Evolutionary conservation across 2,888 invertebrate species (phyloP).

Genomic region (Hyposoter didymator): DNA sequence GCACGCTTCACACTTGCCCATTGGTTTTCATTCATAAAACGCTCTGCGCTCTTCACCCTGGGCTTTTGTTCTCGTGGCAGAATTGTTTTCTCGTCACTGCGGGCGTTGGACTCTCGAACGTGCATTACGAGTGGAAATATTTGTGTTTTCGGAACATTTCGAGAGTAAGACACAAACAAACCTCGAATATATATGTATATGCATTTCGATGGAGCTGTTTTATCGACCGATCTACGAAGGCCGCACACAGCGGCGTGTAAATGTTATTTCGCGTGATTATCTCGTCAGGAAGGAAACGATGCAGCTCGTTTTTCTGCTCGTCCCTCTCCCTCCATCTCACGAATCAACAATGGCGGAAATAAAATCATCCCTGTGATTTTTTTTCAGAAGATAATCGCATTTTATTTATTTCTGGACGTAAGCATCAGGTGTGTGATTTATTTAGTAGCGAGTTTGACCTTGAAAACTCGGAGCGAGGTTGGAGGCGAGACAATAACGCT

Average conservation of each 20-base stretch:
- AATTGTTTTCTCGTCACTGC: constrained; percentile 34
- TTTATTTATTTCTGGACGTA: too few species aligned
- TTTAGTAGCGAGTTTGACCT: constrained; percentile 43
- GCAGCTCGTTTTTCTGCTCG: background rate
- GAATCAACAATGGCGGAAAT: constrained; percentile 9
- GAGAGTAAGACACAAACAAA: background rate
- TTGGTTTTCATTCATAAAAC: constrained; percentile 63
- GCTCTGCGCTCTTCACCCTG: constrained; percentile 5
- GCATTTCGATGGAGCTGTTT: constrained; percentile 21
- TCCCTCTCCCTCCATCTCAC: background rate
- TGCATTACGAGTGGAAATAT: background rate
- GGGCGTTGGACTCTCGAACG: background rate
- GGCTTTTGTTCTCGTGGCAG: constrained; percentile 29
- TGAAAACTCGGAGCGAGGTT: constrained; percentile 47
- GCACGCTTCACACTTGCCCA: constrained; percentile 66
- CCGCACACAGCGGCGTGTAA: constrained; percentile 7
- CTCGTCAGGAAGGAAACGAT: constrained; percentile 33
- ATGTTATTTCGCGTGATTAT: constrained; percentile 24
- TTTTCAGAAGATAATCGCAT: too few species aligned
- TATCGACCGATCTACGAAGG: constrained; percentile 52
- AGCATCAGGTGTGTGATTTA: background rate
- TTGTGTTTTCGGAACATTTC: constrained; percentile 1
- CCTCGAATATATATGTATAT: background rate
- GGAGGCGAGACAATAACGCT: constrained; percentile 62
- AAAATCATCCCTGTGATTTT: background rate